Percentiles rank a stretch among this genome's conserved stretches.
phyloP scores from a whole-genome alignment of 1,140 invertebrate species.

The Chrysopa pallens region DNA sequence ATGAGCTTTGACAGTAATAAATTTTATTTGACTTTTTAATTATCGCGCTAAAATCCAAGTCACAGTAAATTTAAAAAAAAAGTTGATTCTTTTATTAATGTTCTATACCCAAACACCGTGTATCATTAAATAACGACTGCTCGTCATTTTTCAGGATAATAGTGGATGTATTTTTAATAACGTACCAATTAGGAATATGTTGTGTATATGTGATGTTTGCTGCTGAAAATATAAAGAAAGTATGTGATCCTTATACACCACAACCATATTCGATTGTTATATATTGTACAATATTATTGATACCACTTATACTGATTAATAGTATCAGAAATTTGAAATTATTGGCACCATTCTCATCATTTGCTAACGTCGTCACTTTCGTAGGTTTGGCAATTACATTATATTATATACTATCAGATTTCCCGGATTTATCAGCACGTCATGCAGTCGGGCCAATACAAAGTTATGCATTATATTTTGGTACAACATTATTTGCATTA shows the following conservation, averaged over 20 bases:
- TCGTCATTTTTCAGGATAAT: conserved; percentile 28
- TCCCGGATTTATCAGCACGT: conserved; percentile 35
- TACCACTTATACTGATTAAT: conserved; percentile 48
- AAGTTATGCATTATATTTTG: conserved; percentile 59
- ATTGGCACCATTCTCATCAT: conserved; percentile 51
- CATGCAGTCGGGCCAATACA: conserved; percentile 31
- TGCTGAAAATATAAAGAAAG: conserved; percentile 45
- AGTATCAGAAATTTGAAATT: conserved; percentile 54
- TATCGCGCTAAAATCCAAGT: no score
- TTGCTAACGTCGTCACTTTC: conserved; percentile 49
- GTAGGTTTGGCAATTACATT: conserved; percentile 45
- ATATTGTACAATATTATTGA: conserved; percentile 36
- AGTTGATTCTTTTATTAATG: no score
- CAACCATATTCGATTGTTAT: conserved; percentile 21
- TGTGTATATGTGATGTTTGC: conserved; percentile 79
- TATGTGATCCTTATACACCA: conserved; percentile 28
- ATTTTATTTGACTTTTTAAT: no score
- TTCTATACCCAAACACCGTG: no score
- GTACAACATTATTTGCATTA: conserved; percentile 73
- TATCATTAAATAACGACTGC: no score
- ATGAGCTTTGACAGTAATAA: no score
- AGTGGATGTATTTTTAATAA: conserved; percentile 49
- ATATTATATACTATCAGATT: conserved; percentile 45
- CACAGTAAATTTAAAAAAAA: no score
- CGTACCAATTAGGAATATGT: conserved; percentile 76